Evolutionary conservation across 2,797 vertebrate species (phyloP).

Genomic region (Rhynchonycteris naso): DNA sequence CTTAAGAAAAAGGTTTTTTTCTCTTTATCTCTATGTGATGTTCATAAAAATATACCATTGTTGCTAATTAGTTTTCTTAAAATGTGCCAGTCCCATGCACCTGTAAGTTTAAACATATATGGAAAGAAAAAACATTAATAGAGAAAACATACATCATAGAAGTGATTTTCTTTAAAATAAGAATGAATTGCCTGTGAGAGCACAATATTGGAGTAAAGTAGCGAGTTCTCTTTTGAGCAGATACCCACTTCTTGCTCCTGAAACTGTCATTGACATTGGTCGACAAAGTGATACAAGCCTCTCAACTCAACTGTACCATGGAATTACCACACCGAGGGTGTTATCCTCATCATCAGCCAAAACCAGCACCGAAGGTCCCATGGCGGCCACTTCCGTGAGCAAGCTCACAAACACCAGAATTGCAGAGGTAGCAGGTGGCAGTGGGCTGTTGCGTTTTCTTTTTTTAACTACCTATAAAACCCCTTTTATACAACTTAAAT

Average conservation of each 20-base stretch:
- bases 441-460: too few species aligned
- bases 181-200: conserved; percentile 79
- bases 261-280: conserved; percentile 94
- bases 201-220: conserved; percentile 82
- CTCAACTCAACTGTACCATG: conserved; percentile 94
- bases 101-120: conserved; percentile 84
- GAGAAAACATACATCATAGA: conserved; percentile 83
- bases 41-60: conserved; percentile 83
- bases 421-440: neutral
- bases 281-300: conserved; percentile 94
- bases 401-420: neutral
- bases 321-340: conserved; percentile 93
- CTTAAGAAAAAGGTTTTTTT: conserved; percentile 61
- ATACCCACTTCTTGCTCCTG: conserved; percentile 93
- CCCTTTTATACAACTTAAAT: neutral
- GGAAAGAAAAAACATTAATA: conserved; percentile 81
- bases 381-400: conserved; percentile 72
- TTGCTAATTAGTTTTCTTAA: conserved; percentile 79
- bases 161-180: conserved; percentile 83
- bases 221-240: conserved; percentile 85
- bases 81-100: conserved; percentile 82
- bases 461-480: neutral
- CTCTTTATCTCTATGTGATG: conserved; percentile 79
- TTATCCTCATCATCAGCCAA: conserved; percentile 94
- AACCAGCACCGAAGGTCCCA: conserved; percentile 85